Conservation (phyloP, 2,113 vertebrate species). For the Trogon melanurus region DNA sequence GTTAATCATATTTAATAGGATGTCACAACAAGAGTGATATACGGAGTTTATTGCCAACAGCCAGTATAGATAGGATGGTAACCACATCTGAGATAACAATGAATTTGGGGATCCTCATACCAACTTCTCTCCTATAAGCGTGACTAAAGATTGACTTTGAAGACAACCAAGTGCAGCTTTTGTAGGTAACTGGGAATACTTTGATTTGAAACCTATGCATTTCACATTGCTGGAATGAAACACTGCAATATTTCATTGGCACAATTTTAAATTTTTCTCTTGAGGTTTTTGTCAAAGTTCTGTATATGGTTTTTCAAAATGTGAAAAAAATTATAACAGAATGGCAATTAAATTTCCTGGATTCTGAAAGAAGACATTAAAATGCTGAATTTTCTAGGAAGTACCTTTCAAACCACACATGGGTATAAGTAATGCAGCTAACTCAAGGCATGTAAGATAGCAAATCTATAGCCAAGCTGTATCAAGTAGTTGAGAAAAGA, state of each 20-base stretch:
- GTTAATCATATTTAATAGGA: not conserved
- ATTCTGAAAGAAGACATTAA: not conserved
- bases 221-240: not conserved
- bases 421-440: not conserved
- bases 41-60: fast-evolving
- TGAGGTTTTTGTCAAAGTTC: not conserved
- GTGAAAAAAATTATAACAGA: not conserved
- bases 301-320: not conserved
- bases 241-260: not conserved
- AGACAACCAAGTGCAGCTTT: not conserved
- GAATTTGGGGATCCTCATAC: not conserved
- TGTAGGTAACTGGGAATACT: not conserved
- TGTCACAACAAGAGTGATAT: not conserved
- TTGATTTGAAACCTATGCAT: not conserved
- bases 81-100: not conserved
- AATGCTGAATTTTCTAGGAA: not conserved
- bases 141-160: not conserved
- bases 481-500: not conserved
- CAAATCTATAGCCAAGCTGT: not conserved
- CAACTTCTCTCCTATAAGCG: not conserved
- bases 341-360: not conserved
- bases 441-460: not conserved
- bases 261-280: not conserved
- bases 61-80: not conserved
- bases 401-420: not conserved